These are phyloP conservation scores for Diachasmimorpha longicaudata DNA, from an alignment of 1,140 invertebrate species.

Conservation along the genomic window DNA sequence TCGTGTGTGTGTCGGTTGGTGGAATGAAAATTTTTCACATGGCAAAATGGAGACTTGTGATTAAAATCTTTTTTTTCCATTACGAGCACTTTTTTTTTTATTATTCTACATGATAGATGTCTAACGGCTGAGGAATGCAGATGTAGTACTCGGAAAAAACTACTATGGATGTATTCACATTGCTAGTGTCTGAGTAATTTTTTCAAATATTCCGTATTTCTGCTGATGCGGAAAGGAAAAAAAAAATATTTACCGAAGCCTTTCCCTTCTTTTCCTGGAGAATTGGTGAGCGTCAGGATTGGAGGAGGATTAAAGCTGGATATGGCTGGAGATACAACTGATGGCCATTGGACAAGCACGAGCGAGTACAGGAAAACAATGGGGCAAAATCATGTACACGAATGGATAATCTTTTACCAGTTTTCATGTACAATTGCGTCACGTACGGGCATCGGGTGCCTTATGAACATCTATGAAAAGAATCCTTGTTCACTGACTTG, in stretches of 20 bases:
- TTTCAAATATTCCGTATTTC: background rate
- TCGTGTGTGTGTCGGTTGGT: background rate
- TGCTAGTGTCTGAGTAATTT: background rate
- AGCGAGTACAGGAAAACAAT: conserved; percentile 37
- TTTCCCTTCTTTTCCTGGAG: background rate
- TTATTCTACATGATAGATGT: background rate
- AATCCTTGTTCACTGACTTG: conserved; percentile 10
- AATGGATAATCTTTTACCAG: conserved; percentile 47
- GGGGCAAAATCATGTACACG: conserved; percentile 20
- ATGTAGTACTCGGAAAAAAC: background rate
- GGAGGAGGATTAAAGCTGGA: conserved; percentile 28
- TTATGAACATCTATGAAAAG: background rate
- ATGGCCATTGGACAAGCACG: background rate
- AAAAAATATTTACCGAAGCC: too few species aligned
- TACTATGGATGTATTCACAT: background rate
- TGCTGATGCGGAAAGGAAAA: background rate
- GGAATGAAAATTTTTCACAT: background rate
- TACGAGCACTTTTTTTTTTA: background rate
- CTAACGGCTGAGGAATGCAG: background rate
- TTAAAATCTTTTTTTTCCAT: conserved; percentile 5
- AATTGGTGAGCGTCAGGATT: background rate
- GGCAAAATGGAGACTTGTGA: background rate
- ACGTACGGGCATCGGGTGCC: conserved; percentile 30
- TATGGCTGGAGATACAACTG: background rate
- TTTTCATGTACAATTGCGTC: conserved; percentile 42